Base-by-base conservation (phyloP, 1,140 invertebrate species). In the Andricus grossulariae region DNA sequence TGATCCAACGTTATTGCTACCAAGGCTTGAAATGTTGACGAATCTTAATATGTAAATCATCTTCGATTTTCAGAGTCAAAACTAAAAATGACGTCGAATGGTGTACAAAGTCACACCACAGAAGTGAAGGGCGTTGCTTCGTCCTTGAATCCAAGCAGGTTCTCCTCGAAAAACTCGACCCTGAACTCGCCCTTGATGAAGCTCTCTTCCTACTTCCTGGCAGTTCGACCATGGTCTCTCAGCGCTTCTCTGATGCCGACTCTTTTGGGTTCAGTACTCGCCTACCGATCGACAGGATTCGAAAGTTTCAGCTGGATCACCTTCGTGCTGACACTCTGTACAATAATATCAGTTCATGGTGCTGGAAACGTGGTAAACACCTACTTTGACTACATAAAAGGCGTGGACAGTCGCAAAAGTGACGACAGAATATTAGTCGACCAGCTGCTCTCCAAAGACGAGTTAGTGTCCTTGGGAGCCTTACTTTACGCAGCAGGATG, bases 341-440 rank as follows among this genome's bases (percentile, higher is more conserved):
- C 97, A 2, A 94, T 98, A 10, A 92, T 98, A 71, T 97, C 96
- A 16, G 97, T 99, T 3, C 98, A 99, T 89, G 97, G 97, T 71
- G 98, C 98, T 74, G 98, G 97, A 51, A 99, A 99, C 91, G 94
- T 99, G n/a, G 97, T 99, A 1, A 99, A 99, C 88, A 99, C 97
- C 0, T 99, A 98, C 89, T 98, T 95, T 88, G 97, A 99, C 91
- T 99, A 97, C 88, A 94, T 97, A 10, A 97, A 97, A 92, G 98
- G 97, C 49, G 97, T 99, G 55, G 98, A 98, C 87, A 96, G 95
- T 87, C 94, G 96, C 73, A 97, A 97, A 91, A 97, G 96, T 84
- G 97, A 98, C 85, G 97, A 99, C 88, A 93, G 97, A 85, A 98
- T 97, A 80, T 90, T 99, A 72, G 97, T 99, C 12, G 97, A 99